These are phyloP conservation scores for Drosophila merina DNA, from an alignment of 2,888 invertebrate species.

Conservation along the genomic window DNA sequence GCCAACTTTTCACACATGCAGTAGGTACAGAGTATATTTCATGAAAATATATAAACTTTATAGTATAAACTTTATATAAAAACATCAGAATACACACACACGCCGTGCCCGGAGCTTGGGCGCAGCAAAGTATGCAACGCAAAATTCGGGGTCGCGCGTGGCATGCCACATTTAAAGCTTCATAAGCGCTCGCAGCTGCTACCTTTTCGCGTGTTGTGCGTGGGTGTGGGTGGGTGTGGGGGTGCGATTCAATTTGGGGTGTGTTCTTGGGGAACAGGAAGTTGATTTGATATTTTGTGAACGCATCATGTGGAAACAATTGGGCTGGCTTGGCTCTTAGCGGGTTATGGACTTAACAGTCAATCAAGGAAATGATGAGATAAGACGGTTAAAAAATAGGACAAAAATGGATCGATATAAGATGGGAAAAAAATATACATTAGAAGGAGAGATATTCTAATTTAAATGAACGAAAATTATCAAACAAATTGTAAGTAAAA, in stretches of 20 bases:
- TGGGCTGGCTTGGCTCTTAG: slow-evolving; percentile 24
- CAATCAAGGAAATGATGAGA: slow-evolving; percentile 24
- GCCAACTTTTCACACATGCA: slow-evolving; percentile 53
- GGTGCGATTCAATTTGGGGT: slow-evolving; percentile 10
- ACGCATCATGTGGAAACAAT: slow-evolving; percentile 15
- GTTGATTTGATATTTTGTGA: slow-evolving; percentile 8
- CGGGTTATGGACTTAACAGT: slow-evolving; percentile 19
- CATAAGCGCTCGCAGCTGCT: slow-evolving; percentile 30
- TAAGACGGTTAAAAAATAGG: slow-evolving; percentile 4
- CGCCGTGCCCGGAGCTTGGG: slow-evolving; percentile 27
- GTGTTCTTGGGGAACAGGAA: neutral
- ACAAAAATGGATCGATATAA: neutral
- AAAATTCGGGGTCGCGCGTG: slow-evolving; percentile 50
- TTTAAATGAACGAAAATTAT: no score
- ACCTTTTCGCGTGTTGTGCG: slow-evolving; percentile 21
- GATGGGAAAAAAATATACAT: neutral
- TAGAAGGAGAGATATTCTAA: neutral
- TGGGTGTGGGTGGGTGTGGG: neutral
- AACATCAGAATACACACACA: neutral
- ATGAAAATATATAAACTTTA: slow-evolving; percentile 3
- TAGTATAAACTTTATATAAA: slow-evolving; percentile 5
- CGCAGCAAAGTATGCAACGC: slow-evolving; percentile 67
- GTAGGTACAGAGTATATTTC: slow-evolving; percentile 11
- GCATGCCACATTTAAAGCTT: slow-evolving; percentile 57
- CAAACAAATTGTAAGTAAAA: neutral